These are phyloP conservation scores for Carollia perspicillata DNA, from an alignment of 2,113 vertebrate species.

Conservation along the genomic window DNA sequence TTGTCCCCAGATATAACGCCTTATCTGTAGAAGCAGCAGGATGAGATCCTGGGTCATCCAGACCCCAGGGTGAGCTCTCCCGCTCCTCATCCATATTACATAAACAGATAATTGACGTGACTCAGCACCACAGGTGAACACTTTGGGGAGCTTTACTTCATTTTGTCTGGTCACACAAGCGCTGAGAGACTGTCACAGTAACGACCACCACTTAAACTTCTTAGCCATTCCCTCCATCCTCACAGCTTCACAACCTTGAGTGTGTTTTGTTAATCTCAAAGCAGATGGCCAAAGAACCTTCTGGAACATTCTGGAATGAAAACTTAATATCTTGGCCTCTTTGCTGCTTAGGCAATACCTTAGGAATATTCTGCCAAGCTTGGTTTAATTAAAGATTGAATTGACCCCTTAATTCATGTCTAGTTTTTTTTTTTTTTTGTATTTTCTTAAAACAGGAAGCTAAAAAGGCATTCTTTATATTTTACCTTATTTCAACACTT, in stretches of 20 bases:
- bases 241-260: background rate
- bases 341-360: background rate
- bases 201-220: background rate
- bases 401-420: background rate
- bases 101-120: fast-evolving
- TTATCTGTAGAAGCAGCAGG: background rate
- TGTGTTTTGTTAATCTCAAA: background rate
- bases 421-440: background rate
- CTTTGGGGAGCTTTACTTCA: background rate
- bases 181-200: fast-evolving
- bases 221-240: no score
- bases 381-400: background rate
- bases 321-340: background rate
- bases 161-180: no score
- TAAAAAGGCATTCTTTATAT: background rate
- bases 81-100: fast-evolving
- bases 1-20: background rate
- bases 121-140: fast-evolving
- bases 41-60: background rate
- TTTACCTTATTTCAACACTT: background rate
- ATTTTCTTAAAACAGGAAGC: background rate
- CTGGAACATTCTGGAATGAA: background rate
- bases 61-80: fast-evolving
- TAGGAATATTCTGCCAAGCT: background rate
- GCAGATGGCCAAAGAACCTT: background rate